These are phyloP conservation scores for Podarcis siculus DNA, from an alignment of 2,797 vertebrate species.

Conservation along the genomic window DNA sequence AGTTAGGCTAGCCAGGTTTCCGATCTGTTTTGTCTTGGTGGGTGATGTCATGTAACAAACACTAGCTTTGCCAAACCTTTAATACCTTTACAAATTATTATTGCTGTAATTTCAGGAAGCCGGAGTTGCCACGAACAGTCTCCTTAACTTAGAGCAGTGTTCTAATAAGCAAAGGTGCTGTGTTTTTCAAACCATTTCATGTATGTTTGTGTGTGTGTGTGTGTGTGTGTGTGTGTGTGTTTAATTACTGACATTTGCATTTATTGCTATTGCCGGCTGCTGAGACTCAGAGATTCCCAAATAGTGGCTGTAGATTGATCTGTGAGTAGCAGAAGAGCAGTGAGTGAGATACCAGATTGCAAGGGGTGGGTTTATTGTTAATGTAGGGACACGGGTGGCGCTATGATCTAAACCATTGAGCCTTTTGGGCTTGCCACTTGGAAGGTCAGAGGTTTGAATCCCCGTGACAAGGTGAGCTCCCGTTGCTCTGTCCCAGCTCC, in stretches of 20 bases:
- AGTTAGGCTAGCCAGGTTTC: constrained; percentile 59
- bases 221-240: background rate
- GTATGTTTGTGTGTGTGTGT: background rate
- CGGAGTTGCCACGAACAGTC: constrained; percentile 54
- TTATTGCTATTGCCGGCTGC: constrained; percentile 37
- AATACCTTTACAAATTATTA: constrained; percentile 24
- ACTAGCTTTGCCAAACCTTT: constrained; percentile 74
- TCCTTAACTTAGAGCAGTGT: constrained; percentile 56
- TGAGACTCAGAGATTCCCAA: background rate
- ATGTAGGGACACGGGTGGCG: too few species aligned
- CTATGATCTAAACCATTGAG: too few species aligned
- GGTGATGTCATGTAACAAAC: constrained; percentile 31
- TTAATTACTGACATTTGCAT: constrained; percentile 53
- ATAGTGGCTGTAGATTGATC: background rate
- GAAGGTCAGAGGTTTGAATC: too few species aligned
- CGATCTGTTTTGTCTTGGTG: constrained; percentile 43
- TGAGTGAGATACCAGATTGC: background rate
- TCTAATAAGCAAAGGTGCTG: constrained; percentile 48
- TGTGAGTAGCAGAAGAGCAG: background rate
- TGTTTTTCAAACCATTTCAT: constrained; percentile 20
- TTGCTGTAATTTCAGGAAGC: constrained; percentile 58
- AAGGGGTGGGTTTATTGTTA: background rate
- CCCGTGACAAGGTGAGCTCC: too few species aligned
- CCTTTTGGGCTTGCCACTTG: too few species aligned
- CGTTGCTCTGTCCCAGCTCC: too few species aligned